Conservation (phyloP, 2,888 invertebrate genomes). For the Philonicus albiceps region DNA sequence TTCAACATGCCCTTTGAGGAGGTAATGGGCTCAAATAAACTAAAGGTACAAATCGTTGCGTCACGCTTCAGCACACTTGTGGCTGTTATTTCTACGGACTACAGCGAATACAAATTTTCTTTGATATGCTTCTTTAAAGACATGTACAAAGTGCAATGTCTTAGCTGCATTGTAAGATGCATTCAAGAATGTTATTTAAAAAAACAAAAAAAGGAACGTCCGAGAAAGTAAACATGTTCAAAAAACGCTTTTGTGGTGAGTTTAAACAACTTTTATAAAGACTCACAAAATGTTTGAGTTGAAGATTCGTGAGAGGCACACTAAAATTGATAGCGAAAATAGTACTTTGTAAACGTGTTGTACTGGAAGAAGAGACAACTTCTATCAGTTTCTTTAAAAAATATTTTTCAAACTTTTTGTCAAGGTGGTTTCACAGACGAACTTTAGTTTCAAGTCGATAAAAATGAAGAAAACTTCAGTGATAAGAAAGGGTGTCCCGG, state of each 20-base stretch:
- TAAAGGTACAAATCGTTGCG: background rate
- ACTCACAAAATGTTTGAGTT: background rate
- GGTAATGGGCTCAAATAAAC: background rate
- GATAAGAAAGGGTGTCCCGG: background rate
- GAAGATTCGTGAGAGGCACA: background rate
- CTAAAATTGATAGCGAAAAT: background rate
- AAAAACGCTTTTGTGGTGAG: background rate
- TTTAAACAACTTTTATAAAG: background rate
- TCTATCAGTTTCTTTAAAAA: background rate
- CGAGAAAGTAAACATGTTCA: background rate
- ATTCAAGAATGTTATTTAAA: background rate
- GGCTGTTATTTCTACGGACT: background rate
- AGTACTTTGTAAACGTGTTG: background rate
- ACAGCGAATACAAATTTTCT: background rate
- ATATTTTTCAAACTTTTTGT: background rate
- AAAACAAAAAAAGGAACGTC: background rate
- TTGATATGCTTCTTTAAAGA: background rate
- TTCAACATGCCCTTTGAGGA: background rate
- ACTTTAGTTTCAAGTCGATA: background rate
- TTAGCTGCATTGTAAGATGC: background rate
- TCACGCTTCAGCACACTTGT: background rate
- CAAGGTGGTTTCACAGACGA: background rate
- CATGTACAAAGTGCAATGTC: background rate
- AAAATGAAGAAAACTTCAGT: background rate
- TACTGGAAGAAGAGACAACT: background rate